Evolutionary conservation across 2,113 vertebrate genomes (phyloP).

Genomic region (Suncus etruscus): DNA sequence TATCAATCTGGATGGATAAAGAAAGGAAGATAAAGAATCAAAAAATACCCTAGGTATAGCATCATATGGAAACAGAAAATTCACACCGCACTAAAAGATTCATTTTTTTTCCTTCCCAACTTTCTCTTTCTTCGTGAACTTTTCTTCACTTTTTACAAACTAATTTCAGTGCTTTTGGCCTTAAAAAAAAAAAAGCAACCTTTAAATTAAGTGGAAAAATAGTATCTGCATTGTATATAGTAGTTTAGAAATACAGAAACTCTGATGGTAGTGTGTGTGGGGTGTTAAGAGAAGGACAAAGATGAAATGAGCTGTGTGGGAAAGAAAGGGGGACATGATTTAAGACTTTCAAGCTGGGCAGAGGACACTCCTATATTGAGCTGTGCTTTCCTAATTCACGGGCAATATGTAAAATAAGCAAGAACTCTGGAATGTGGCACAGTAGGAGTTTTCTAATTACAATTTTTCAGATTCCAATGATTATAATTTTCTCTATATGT

Average conservation of each 20-base stretch:
- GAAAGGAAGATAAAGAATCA: background rate
- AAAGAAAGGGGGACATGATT: background rate
- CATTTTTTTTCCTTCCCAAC: too few species aligned
- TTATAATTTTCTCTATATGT: slow-evolving; percentile 22
- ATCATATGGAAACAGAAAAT: background rate
- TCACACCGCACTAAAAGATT: too few species aligned
- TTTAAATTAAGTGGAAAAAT: slow-evolving; percentile 10
- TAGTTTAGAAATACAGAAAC: background rate
- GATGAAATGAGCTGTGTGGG: background rate
- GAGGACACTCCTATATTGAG: background rate
- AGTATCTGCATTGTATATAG: background rate
- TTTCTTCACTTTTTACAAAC: slow-evolving; percentile 14
- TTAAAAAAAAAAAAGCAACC: background rate
- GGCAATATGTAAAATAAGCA: background rate
- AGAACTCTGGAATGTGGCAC: background rate
- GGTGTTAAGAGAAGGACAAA: slow-evolving; percentile 3
- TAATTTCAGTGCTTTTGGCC: background rate
- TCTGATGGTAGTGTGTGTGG: background rate
- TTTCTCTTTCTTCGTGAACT: background rate
- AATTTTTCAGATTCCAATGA: slow-evolving; percentile 39
- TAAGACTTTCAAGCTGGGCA: background rate
- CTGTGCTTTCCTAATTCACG: background rate
- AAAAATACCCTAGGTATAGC: background rate
- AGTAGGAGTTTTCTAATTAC: slow-evolving; percentile 22
- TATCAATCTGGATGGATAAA: background rate